Evolutionary conservation across 2,113 vertebrate species (phyloP), one percentile per base, ranked within the genome.

Genomic region (Cariama cristata): DNA sequence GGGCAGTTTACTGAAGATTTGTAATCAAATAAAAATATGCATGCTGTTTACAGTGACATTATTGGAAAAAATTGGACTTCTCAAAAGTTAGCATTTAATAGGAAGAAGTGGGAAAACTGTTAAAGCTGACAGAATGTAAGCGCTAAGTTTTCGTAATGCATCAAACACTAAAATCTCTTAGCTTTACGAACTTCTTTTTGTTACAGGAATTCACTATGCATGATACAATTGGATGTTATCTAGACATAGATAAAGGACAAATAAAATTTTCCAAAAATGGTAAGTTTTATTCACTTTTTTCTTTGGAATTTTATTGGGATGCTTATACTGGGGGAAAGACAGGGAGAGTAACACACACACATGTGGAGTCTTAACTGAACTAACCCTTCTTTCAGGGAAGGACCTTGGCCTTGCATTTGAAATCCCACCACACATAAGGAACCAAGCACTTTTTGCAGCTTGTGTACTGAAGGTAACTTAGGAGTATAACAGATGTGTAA

Each of bases 131-230:
- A 75, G 27, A 47, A 38, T 38, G 3, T 60, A 27, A 71, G 11
- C 21, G 11, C 9, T 33, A 8, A 28, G 30, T 87, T n/a, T 40
- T 66, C 17, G 32, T 73, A n/a, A n/a, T 66, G 9, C 7, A 5
- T 2, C 21, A 63, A 72, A 33, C 12, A 6, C 22, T 32, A 44
- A 79, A 69, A 77, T 45, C 9, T 79, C 35, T 85, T 28, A 11
- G 8, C 14, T 63, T 84, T 9, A 20, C 40, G 38, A 71, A 52
- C 13, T 56, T 60, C 12, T 55, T 85, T 64, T 85, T 77, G 44
- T 92, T 93, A 6, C 64, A 99, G 99, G 99, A 99, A 95, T 99
- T 99, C 91, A 99, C 99, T 53, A 99, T 99, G 99, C 99, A 99
- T 28, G 99, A 99, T 96, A 99, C 98, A 3, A 99, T 99, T 59